Percentiles rank a stretch among this genome's conserved stretches.
Evolutionary conservation across 2,888 invertebrate genomes (phyloP).

Genomic region (Chrysomela aeneicollis): DNA sequence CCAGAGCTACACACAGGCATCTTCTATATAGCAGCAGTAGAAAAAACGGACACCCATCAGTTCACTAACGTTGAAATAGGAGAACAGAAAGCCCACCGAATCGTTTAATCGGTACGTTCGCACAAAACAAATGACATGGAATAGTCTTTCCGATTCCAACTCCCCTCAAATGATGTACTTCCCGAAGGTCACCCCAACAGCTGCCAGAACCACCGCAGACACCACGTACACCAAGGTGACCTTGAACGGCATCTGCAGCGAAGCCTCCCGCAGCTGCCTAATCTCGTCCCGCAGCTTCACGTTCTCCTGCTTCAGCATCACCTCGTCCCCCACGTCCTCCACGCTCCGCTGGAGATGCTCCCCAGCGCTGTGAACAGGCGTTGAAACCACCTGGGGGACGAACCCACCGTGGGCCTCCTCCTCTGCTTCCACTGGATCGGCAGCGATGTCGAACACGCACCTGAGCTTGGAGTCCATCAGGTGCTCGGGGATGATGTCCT

Average conservation of each 20-base stretch:
- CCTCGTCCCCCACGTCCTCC: conserved; percentile 80
- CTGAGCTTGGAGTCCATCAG: conserved; percentile 97
- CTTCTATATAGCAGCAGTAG: too few relatives aligned
- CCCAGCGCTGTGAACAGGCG: conserved; percentile 1
- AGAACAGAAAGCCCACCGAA: too few relatives aligned
- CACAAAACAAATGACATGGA: conserved; percentile 6
- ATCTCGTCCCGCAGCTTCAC: conserved; percentile 80
- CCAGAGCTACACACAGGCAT: too few relatives aligned
- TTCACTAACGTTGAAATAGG: too few relatives aligned
- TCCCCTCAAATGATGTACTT: conserved; percentile 79
- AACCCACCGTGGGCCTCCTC: conserved; percentile 49
- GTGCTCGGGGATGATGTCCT: conserved; percentile 82
- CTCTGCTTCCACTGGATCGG: conserved; percentile 36
- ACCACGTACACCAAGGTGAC: conserved; percentile 70
- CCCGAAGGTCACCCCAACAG: conserved; percentile 78
- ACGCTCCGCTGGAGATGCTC: conserved; percentile 68
- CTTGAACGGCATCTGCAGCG: conserved; percentile 65
- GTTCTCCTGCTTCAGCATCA: conserved; percentile 84
- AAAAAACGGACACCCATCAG: too few relatives aligned
- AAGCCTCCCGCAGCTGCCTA: conserved; percentile 68
- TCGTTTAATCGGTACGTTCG: background rate
- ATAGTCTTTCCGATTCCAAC: conserved; percentile 53
- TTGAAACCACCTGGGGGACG: too few relatives aligned
- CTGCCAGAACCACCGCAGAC: conserved; percentile 71
- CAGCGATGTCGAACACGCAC: conserved; percentile 82